phyloP scores from a whole-genome alignment of 2,797 vertebrate genomes.

The Lacerta agilis region DNA sequence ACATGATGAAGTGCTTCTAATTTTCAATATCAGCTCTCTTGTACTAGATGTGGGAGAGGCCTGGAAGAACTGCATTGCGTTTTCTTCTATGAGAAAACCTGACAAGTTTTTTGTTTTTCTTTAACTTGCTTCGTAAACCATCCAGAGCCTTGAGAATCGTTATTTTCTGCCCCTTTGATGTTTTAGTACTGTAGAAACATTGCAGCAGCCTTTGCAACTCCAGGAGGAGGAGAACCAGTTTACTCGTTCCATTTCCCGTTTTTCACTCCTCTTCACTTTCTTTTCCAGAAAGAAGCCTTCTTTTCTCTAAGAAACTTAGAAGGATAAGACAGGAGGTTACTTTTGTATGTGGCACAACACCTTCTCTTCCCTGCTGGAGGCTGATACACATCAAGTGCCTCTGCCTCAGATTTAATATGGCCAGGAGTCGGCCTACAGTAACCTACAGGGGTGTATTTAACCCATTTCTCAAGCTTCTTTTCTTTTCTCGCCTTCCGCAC shows the following conservation, averaged over 20 bases:
- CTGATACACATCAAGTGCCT: conserved; percentile 26
- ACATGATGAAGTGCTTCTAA: neutral
- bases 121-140: neutral
- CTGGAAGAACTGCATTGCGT: neutral
- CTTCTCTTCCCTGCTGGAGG: neutral
- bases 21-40: neutral
- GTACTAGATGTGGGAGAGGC: neutral
- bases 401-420: conserved; percentile 32
- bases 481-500: conserved; percentile 20
- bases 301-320: conserved; percentile 11
- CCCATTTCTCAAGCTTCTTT: conserved; percentile 31
- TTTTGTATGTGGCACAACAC: conserved; percentile 10
- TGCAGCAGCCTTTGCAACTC: neutral
- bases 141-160: neutral
- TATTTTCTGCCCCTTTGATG: neutral
- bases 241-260: conserved; percentile 13
- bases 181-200: neutral
- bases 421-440: neutral
- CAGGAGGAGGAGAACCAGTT: neutral
- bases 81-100: neutral
- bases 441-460: conserved; percentile 22
- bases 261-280: conserved; percentile 1
- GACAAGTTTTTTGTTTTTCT: neutral
- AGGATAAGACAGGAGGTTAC: neutral
- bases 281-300: neutral